Percentiles rank a stretch among this genome's conserved stretches.
These are phyloP conservation scores for Galagoides demidoff DNA, from an alignment of 2,797 vertebrate species.

Conservation along the genomic window DNA sequence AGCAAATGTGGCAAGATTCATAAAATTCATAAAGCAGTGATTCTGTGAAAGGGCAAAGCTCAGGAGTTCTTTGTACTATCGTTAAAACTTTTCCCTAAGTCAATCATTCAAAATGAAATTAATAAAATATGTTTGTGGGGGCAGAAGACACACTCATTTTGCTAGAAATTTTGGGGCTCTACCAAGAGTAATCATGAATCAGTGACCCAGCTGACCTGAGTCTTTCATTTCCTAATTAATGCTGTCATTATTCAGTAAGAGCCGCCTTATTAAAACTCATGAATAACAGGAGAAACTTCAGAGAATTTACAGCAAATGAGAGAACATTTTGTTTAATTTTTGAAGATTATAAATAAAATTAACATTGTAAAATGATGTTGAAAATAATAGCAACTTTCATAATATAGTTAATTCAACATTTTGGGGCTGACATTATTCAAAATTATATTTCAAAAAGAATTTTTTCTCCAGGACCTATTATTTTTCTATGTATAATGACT, in stretches of 20 bases:
- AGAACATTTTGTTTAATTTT: constrained; percentile 49
- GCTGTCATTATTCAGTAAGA: constrained; percentile 68
- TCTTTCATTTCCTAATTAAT: constrained; percentile 76
- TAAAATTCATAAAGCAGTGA: background rate
- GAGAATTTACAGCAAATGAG: constrained; percentile 43
- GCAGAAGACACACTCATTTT: constrained; percentile 62
- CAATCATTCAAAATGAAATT: constrained; percentile 49
- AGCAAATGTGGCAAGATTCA: background rate
- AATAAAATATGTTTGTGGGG: constrained; percentile 41
- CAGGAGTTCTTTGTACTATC: background rate
- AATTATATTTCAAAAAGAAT: constrained; percentile 59
- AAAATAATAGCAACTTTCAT: background rate
- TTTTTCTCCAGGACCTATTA: constrained; percentile 8
- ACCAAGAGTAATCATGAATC: constrained; percentile 74
- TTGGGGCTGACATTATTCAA: constrained; percentile 55
- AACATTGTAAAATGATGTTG: constrained; percentile 32
- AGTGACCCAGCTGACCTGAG: background rate
- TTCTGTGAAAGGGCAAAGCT: background rate
- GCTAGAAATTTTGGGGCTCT: constrained; percentile 54
- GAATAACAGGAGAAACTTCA: background rate
- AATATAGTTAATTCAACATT: constrained; percentile 63
- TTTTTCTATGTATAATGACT: constrained; percentile 7
- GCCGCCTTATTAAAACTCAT: constrained; percentile 67
- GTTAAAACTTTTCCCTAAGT: background rate
- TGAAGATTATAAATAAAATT: background rate